Base-by-base conservation (phyloP, 2,888 invertebrate species). In the Ichneumoninae sp. region DNA sequence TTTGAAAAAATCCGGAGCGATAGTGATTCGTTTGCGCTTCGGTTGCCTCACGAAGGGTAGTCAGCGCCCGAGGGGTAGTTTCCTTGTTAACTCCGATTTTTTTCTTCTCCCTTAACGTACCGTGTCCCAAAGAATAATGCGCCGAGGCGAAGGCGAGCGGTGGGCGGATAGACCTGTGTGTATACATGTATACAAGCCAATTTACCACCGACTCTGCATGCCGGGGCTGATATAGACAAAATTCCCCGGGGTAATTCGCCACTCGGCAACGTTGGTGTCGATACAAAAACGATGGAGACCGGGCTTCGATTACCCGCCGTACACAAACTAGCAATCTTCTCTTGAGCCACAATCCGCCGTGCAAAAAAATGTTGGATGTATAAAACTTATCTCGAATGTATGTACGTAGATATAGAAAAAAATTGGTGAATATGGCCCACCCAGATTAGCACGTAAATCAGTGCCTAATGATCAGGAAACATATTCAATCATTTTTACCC, bases 61-160 rank as follows among this genome's bases (percentile, higher is more conserved):
- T 82, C 69, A 71, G 54, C 75, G 81, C 85, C 85, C 44, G 85
- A 82, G 85, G 85, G 85, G 81, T 85, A 71, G 75, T 79, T 85
- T 82, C 75, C 85, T 85, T 79, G 85, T 85, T 85, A 85, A 82
- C 81, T 71, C 71, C 79, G 85, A 82, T 85, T 85, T 85, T 85
- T 85, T 85, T 82, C 81, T 82, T 70, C 82, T 82, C 79, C 79
- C 66, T 76, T 68, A 70, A 66, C 30, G 54, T 60, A 22, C 30
- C 36, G 66, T 60, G 44, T 54, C 19, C 57, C 26, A 30, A 75
- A 52, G 70, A 78, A 82, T 85, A 82, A 82, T 79, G 73, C 57
- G 69, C 26, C 50, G 60, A 60, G 68, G 66, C 33, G 60, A 63
- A 44, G 50, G 57, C 26, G 26, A 65, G 13, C 47, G 79, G n/a